A percentile compares a stretch with the other conserved stretches of the same genome.
phyloP scores from a whole-genome alignment of 2,797 vertebrate genomes.

The Phataginus tricuspis region DNA sequence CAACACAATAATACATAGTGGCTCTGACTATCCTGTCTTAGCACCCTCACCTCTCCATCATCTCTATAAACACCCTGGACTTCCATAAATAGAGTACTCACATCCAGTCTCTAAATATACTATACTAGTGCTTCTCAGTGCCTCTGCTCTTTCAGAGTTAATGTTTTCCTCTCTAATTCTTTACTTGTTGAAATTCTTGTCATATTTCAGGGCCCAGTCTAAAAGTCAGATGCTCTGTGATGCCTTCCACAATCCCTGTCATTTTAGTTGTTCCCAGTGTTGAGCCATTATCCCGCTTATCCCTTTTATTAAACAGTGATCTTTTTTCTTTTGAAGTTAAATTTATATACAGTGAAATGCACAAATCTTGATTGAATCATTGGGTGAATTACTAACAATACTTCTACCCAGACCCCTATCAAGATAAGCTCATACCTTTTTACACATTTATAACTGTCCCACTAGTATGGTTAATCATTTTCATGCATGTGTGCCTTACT shows the following conservation, averaged over 20 bases:
- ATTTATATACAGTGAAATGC: not conserved
- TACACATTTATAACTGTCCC: constrained; percentile 33
- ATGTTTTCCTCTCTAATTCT: constrained; percentile 3
- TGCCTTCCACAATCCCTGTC: not conserved
- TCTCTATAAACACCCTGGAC: not conserved
- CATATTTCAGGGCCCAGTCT: constrained; percentile 15
- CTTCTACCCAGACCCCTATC: not conserved
- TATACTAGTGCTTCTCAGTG: not conserved
- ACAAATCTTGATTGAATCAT: not conserved
- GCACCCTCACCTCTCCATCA: not conserved
- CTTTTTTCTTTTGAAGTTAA: not conserved
- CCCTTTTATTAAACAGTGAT: not conserved
- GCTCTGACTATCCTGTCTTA: not conserved
- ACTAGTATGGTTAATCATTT: constrained; percentile 23
- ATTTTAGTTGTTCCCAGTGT: not conserved
- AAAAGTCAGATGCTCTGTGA: constrained; percentile 13
- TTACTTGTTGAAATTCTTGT: constrained; percentile 10
- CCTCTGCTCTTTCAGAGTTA: not conserved
- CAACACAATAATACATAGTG: not conserved
- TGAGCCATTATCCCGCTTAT: too few relatives aligned
- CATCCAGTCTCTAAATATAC: not conserved
- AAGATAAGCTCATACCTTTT: not conserved
- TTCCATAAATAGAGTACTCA: not conserved
- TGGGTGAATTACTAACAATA: not conserved
- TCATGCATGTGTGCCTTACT: not conserved